Evolutionary conservation across 2,888 invertebrate genomes (phyloP).

Genomic region (Tanytarsus gracilentus): DNA sequence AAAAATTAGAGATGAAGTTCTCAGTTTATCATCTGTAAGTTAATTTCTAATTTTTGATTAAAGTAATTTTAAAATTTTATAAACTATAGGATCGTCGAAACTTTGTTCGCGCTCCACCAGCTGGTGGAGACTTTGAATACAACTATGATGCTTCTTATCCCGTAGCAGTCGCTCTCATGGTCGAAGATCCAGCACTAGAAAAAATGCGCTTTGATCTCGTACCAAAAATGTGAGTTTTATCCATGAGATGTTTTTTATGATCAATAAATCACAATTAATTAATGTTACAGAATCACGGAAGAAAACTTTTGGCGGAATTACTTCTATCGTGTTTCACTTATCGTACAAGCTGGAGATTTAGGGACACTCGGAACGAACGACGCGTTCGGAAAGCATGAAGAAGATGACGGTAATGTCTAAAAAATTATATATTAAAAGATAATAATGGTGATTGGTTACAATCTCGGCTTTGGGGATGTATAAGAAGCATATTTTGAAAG

Average conservation of each 20-base stretch:
- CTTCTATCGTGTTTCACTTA: slow-evolving; percentile 96
- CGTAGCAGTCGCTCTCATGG: slow-evolving; percentile 87
- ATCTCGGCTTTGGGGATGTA: too few species aligned
- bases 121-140: slow-evolving; percentile 91
- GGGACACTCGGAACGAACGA: slow-evolving; percentile 44
- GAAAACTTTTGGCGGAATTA: slow-evolving; percentile 99
- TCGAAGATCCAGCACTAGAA: slow-evolving; percentile 90
- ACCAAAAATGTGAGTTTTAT: slow-evolving; percentile 83
- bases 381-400: slow-evolving; percentile 41
- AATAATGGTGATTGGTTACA: too few species aligned
- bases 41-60: not conserved
- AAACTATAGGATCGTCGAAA: slow-evolving; percentile 79
- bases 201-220: slow-evolving; percentile 99
- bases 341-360: slow-evolving; percentile 89
- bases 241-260: not conserved
- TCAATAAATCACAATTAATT: slow-evolving; percentile 2
- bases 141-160: slow-evolving; percentile 89
- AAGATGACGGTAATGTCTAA: slow-evolving; percentile 37
- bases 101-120: slow-evolving; percentile 93
- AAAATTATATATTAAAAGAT: too few species aligned
- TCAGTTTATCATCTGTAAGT: slow-evolving; percentile 79
- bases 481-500: too few species aligned
- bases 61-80: not conserved
- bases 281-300: slow-evolving; percentile 73
- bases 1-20: slow-evolving; percentile 87